phyloP scores from a whole-genome alignment of 2,888 invertebrate genomes.

The Latrodectus elegans region DNA sequence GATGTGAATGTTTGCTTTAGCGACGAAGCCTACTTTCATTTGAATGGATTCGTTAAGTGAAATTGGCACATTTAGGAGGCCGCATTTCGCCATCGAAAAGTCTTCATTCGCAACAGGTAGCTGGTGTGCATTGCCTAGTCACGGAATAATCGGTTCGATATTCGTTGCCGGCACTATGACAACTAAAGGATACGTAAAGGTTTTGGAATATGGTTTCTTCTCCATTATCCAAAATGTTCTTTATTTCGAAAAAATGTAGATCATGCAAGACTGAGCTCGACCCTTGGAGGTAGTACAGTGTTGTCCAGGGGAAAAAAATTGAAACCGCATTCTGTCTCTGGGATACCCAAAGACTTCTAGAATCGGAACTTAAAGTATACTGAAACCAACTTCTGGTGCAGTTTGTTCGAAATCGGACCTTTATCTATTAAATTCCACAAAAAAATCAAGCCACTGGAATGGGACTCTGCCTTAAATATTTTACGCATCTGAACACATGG shows the following conservation, averaged over 20 bases:
- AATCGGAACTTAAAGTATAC: not conserved
- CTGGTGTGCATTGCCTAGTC: not conserved
- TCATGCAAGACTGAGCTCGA: slow-evolving; percentile 4
- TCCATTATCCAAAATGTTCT: not conserved
- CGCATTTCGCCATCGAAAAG: not conserved
- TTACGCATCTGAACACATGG: slow-evolving; percentile 3
- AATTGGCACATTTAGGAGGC: not conserved
- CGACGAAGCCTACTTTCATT: slow-evolving; percentile 6
- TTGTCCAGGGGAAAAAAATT: not conserved
- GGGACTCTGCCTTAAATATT: not conserved
- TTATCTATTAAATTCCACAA: no score
- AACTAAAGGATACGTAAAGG: not conserved
- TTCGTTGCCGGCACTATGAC: not conserved
- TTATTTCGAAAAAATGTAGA: not conserved
- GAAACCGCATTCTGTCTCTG: not conserved
- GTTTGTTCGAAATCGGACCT: no score
- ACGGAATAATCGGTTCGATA: not conserved
- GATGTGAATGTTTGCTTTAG: slow-evolving; percentile 1
- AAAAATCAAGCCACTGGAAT: no score
- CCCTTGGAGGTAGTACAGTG: not conserved
- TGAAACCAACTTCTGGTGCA: no score
- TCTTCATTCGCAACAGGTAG: not conserved
- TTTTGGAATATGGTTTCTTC: slow-evolving; percentile 6
- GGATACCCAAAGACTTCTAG: not conserved
- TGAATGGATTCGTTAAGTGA: not conserved